Percentiles rank a stretch among this genome's conserved stretches.
Conservation (phyloP, 2,113 vertebrate species). For the Micronycteris hirsuta region DNA sequence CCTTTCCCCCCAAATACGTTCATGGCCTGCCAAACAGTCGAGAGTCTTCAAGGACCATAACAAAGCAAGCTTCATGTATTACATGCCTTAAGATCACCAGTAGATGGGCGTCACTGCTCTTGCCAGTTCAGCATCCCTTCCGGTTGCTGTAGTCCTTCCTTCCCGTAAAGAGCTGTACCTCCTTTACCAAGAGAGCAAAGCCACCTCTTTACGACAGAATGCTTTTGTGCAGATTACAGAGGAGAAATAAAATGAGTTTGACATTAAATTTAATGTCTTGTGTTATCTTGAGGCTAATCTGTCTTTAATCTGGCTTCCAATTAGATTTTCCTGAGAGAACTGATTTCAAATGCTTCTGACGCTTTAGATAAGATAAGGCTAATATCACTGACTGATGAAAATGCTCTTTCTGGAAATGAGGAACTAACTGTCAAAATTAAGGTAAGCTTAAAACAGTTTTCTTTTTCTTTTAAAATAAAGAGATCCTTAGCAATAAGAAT, state of each 20-base stretch:
- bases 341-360: conserved; percentile 96
- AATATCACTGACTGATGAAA: conserved; percentile 91
- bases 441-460: conserved; percentile 74
- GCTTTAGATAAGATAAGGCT: conserved; percentile 94
- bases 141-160: background rate
- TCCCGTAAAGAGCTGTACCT: background rate
- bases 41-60: background rate
- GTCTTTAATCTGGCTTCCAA: conserved; percentile 45
- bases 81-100: background rate
- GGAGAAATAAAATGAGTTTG: background rate
- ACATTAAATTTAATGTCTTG: background rate
- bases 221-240: background rate
- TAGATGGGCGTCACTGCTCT: background rate
- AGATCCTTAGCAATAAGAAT: background rate
- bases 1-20: background rate
- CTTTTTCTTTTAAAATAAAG: background rate
- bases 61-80: background rate
- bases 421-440: conserved; percentile 96
- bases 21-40: background rate
- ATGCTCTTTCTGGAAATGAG: conserved; percentile 88
- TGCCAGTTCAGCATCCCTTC: background rate
- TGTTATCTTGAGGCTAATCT: background rate
- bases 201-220: background rate
- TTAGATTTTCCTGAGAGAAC: conserved; percentile 94
- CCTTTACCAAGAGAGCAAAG: background rate